Evolutionary conservation across 2,797 vertebrate genomes (phyloP).

Genomic region (Epinephelus malabaricus): DNA sequence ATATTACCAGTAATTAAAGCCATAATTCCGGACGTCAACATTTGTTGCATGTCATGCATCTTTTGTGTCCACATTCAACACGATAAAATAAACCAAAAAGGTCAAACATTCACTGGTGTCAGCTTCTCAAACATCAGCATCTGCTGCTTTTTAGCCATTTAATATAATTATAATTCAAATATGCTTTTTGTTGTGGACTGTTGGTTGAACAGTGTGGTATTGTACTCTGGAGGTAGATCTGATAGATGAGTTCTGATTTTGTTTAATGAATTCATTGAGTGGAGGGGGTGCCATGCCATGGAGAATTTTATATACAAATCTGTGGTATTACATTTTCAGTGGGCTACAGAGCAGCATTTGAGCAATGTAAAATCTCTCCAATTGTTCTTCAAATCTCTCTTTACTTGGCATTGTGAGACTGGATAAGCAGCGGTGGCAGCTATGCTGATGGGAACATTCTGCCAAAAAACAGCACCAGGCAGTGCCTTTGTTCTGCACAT

Average conservation of each 20-base stretch:
- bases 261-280: too few species aligned
- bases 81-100: background rate
- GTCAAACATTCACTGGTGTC: background rate
- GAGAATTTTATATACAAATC: background rate
- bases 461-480: constrained; percentile 79
- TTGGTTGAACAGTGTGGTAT: background rate
- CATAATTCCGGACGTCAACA: background rate
- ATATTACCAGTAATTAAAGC: background rate
- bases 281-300: too few species aligned
- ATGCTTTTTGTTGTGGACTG: background rate
- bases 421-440: constrained; percentile 69
- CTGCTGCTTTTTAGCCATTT: too few species aligned
- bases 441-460: constrained; percentile 66
- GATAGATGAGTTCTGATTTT: too few species aligned
- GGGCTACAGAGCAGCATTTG: constrained; percentile 36
- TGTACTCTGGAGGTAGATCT: too few species aligned
- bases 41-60: background rate
- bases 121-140: too few species aligned
- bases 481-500: constrained; percentile 78
- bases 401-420: constrained; percentile 51
- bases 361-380: constrained; percentile 54
- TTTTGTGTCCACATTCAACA: background rate
- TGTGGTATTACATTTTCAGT: constrained; percentile 19
- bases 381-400: constrained; percentile 67
- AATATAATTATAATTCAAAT: background rate